Base-by-base conservation (phyloP, 2,888 invertebrate genomes). In the Diarsia brunnea region DNA sequence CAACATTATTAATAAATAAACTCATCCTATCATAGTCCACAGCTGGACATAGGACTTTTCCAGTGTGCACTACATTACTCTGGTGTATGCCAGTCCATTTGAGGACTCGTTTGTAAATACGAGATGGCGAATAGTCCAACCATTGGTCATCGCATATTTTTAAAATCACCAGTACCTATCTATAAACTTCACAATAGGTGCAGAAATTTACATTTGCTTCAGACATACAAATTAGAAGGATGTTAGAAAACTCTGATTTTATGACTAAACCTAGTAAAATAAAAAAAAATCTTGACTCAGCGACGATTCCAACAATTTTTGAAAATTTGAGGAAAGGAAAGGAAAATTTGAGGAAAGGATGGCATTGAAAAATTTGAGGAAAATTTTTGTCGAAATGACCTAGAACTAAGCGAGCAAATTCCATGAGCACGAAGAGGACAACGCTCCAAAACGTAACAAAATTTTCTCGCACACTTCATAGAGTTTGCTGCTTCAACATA, bases 401-500 rank as follows among this genome's bases (percentile, higher is more conserved):
- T 12, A 31, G 45, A 31, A 16, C 38, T 24, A 7, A 11, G 1
- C 16, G 21, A 38, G 45, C 1, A 47, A n/a, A 70, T 60, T 47
- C 5, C 11, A 45, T 51, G 27, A 61, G 8, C 27, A 27, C 51
- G 3, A 16, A 1, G 45, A 21, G 12, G 21, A 49, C 14, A 47
- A 58, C 38, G n/a, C 16, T 2, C 10, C 1, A 19, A 49, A 43
- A 58, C 2, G 21, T 21, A 58, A 55, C 47, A 55, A 64, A 55
- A 24, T 55, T 27, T 58, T 43, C 51, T 47, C 14, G 3, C 16
- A 55, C 24, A 58, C 45, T 58, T 69, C 74, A 47, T 53, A 69
- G 58, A 60, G 24, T 68, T 64, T 5, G 24, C 68, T 38, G 68
- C 74, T 69, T n/a, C 21, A 66, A 49, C 72, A 74, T 71, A 69